Percentiles rank a stretch among this genome's conserved stretches.
phyloP scores from a whole-genome alignment of 2,888 invertebrate species.

The Phasia obesa region DNA sequence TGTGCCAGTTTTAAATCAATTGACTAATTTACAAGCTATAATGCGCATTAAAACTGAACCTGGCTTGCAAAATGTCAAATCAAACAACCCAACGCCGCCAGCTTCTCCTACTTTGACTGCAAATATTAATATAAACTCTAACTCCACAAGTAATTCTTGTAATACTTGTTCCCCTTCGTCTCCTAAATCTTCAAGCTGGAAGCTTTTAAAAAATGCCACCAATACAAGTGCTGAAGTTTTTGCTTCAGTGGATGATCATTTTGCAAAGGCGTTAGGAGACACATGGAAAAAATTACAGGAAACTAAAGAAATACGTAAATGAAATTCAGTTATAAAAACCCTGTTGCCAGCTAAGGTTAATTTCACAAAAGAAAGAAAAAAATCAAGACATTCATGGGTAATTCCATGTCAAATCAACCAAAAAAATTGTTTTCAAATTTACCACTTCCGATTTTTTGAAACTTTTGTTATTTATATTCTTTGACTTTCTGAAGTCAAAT shows the following conservation, averaged over 20 bases:
- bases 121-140: constrained; percentile 37
- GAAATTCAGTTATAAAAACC: constrained; percentile 14
- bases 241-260: constrained; percentile 93
- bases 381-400: neutral
- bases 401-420: constrained; percentile 2
- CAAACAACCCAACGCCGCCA: constrained; percentile 69
- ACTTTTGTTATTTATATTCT: too few species aligned
- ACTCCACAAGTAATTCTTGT: constrained; percentile 78
- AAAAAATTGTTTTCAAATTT: too few species aligned
- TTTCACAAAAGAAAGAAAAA: neutral
- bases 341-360: neutral
- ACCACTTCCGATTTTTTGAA: too few species aligned
- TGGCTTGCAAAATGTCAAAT: constrained; percentile 73
- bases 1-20: constrained; percentile 32
- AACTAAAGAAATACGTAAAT: constrained; percentile 81
- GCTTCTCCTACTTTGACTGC: constrained; percentile 76
- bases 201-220: constrained; percentile 43
- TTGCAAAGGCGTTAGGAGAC: constrained; percentile 93
- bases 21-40: constrained; percentile 75
- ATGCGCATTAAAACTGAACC: constrained; percentile 80
- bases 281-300: constrained; percentile 91
- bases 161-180: constrained; percentile 77
- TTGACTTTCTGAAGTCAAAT: too few species aligned
- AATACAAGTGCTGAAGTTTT: constrained; percentile 74
- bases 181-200: constrained; percentile 72